These are phyloP conservation scores for Lordiphosa clarofinis DNA, from an alignment of 1,140 invertebrate genomes.

Conservation along the genomic window DNA sequence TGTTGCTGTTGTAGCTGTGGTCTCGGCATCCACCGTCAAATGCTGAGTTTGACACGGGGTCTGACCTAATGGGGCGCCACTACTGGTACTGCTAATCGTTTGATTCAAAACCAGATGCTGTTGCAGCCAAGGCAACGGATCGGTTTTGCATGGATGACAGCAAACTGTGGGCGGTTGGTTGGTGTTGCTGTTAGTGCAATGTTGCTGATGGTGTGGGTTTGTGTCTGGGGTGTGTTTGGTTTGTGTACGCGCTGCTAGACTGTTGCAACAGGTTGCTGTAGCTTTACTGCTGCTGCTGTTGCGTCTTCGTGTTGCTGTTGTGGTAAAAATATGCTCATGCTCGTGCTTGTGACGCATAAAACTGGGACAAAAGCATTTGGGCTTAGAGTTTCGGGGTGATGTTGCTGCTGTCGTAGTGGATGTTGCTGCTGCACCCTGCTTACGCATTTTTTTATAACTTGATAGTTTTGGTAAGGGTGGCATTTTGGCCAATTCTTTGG, in stretches of 20 bases:
- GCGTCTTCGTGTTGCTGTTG: constrained; percentile 29
- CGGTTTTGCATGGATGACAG: constrained; percentile 59
- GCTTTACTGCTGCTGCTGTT: constrained; percentile 26
- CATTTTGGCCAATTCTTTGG: constrained; percentile 70
- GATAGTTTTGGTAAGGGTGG: constrained; percentile 57
- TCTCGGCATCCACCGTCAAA: constrained; percentile 69
- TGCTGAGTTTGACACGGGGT: constrained; percentile 61
- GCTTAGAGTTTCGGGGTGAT: constrained; percentile 21
- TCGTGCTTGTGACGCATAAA: constrained; percentile 64
- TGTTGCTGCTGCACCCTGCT: not conserved
- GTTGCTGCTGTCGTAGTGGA: constrained; percentile 20
- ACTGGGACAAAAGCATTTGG: constrained; percentile 67
- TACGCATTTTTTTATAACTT: constrained; percentile 42
- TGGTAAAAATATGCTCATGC: constrained; percentile 36
- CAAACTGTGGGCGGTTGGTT: constrained; percentile 31
- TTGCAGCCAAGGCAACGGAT: constrained; percentile 78
- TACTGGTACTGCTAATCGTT: constrained; percentile 53
- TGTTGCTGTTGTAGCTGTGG: constrained; percentile 15
- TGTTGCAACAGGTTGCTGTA: constrained; percentile 30
- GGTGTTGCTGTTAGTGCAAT: constrained; percentile 21
- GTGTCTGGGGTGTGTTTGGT: constrained; percentile 60
- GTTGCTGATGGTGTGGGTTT: constrained; percentile 35
- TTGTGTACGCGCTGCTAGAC: constrained; percentile 52
- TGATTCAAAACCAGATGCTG: constrained; percentile 78
- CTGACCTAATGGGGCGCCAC: constrained; percentile 45